A percentile compares a stretch with the other conserved stretches of the same genome.
These are phyloP conservation scores for Mugil cephalus DNA, from an alignment of 2,113 vertebrate genomes.

Conservation along the genomic window DNA sequence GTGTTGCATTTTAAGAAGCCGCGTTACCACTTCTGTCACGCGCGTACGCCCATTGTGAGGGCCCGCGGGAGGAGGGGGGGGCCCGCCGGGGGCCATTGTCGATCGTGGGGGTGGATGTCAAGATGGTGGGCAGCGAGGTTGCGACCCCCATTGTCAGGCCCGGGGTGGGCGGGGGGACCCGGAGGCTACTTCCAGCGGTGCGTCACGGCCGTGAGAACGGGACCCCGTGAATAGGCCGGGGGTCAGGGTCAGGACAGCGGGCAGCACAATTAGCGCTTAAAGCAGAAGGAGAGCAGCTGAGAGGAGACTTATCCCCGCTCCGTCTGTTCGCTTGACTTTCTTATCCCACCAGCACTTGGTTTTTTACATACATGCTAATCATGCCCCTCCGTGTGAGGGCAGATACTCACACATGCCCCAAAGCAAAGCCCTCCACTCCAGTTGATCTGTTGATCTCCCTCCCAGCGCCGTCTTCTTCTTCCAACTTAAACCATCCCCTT, in stretches of 20 bases:
- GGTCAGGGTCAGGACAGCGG: slow-evolving; percentile 73
- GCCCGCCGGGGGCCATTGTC: slow-evolving; percentile 65
- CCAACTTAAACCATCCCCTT: slow-evolving; percentile 29
- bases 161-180: slow-evolving; percentile 50
- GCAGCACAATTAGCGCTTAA: slow-evolving; percentile 77
- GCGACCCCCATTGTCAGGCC: slow-evolving; percentile 68
- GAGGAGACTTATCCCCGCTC: slow-evolving; percentile 25
- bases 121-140: slow-evolving; percentile 72
- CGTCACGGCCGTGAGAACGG: slow-evolving; percentile 76
- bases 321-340: slow-evolving; percentile 48
- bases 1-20: slow-evolving; percentile 59
- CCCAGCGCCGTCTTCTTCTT: background rate
- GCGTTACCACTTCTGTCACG: slow-evolving; percentile 61
- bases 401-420: slow-evolving; percentile 15
- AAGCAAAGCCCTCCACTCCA: slow-evolving; percentile 38
- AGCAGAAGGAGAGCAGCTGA: slow-evolving; percentile 73
- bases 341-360: slow-evolving; percentile 49
- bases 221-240: slow-evolving; percentile 61
- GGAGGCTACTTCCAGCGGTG: slow-evolving; percentile 69
- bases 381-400: background rate
- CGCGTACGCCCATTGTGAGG: slow-evolving; percentile 46
- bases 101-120: slow-evolving; percentile 73
- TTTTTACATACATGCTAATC: slow-evolving; percentile 62
- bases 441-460: background rate
- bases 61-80: slow-evolving; percentile 25